Evolutionary conservation across 2,113 vertebrate genomes (phyloP).

Genomic region (Microcebus murinus): DNA sequence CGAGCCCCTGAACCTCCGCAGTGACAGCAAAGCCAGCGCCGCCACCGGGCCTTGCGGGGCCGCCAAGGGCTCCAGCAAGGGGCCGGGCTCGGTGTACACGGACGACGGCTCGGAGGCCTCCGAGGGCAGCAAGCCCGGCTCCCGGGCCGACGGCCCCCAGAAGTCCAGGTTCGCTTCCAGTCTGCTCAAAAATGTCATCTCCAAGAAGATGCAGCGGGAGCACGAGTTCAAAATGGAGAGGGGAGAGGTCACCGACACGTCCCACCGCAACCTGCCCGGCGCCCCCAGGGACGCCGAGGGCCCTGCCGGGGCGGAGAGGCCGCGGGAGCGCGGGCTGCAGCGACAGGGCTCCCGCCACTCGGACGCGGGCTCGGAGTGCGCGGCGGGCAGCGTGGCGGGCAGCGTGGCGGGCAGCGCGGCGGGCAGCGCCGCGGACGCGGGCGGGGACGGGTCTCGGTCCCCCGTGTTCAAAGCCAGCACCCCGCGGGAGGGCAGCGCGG

Average conservation of each 20-base stretch:
- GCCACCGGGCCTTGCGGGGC: slow-evolving; percentile 80
- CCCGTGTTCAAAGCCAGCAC: slow-evolving; percentile 86
- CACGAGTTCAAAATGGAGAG: slow-evolving; percentile 98
- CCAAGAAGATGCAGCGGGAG: slow-evolving; percentile 98
- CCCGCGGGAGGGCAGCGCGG: slow-evolving; percentile 80
- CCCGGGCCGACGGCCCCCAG: slow-evolving; percentile 85
- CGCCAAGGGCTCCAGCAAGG: slow-evolving; percentile 82
- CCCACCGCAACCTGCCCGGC: slow-evolving; percentile 76
- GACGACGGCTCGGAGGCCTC: slow-evolving; percentile 87
- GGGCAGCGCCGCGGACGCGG: slow-evolving; percentile 82
- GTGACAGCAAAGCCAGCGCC: slow-evolving; percentile 87
- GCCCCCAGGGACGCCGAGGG: slow-evolving; percentile 79
- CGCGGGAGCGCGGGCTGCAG: slow-evolving; percentile 79
- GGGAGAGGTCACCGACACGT: slow-evolving; percentile 92
- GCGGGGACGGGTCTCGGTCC: slow-evolving; percentile 83
- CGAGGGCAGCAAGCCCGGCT: slow-evolving; percentile 2
- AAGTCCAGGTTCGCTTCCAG: slow-evolving; percentile 95
- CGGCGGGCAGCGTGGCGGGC: slow-evolving; percentile 83
- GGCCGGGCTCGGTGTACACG: slow-evolving; percentile 85
- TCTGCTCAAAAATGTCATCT: slow-evolving; percentile 96
- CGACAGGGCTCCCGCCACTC: slow-evolving; percentile 89
- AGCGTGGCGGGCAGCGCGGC: slow-evolving; percentile 74
- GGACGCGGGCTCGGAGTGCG: slow-evolving; percentile 88
- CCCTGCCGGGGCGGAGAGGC: slow-evolving; percentile 72
- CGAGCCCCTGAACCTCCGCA: slow-evolving; percentile 89